phyloP scores from a whole-genome alignment of 1,140 invertebrate species.

The Drosophila leontia region DNA sequence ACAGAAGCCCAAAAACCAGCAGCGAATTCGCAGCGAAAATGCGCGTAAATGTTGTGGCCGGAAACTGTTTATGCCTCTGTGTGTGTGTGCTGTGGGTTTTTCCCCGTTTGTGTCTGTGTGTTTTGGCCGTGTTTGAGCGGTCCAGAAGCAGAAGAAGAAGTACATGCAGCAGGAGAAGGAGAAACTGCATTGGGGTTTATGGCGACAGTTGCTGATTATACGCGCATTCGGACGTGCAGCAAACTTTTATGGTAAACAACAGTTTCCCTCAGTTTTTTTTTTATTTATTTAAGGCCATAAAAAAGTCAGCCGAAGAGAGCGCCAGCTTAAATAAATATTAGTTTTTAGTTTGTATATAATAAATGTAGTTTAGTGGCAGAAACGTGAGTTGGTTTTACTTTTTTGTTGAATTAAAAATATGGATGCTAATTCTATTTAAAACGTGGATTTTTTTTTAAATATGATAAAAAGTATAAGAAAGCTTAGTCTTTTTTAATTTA shows the following conservation, averaged over 20 bases:
- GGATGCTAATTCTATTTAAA: too few relatives aligned
- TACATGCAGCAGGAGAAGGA: not conserved
- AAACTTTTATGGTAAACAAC: conserved; percentile 40
- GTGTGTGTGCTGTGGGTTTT: conserved; percentile 7
- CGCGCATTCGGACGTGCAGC: conserved; percentile 27
- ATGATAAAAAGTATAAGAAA: too few relatives aligned
- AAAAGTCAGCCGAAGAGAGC: not conserved
- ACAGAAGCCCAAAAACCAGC: conserved; percentile 38
- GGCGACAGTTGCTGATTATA: conserved; percentile 48
- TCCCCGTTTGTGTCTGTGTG: not conserved
- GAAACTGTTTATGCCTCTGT: conserved; percentile 46
- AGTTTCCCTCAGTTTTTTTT: conserved; percentile 8
- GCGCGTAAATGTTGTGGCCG: conserved; percentile 56
- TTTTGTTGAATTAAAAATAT: not conserved
- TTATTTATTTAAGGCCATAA: conserved; percentile 27
- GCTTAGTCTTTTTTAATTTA: too few relatives aligned
- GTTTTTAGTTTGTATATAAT: not conserved
- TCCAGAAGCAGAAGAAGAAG: conserved; percentile 10
- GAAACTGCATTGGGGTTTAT: conserved; percentile 39
- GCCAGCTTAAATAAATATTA: conserved; percentile 8
- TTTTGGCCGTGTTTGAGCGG: conserved; percentile 11
- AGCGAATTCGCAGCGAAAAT: conserved; percentile 56
- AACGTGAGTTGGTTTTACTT: not conserved
- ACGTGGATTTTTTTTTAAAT: too few relatives aligned
- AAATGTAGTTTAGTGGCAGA: not conserved